phyloP scores from a whole-genome alignment of 2,797 vertebrate species.

The Poecilia wingei region DNA sequence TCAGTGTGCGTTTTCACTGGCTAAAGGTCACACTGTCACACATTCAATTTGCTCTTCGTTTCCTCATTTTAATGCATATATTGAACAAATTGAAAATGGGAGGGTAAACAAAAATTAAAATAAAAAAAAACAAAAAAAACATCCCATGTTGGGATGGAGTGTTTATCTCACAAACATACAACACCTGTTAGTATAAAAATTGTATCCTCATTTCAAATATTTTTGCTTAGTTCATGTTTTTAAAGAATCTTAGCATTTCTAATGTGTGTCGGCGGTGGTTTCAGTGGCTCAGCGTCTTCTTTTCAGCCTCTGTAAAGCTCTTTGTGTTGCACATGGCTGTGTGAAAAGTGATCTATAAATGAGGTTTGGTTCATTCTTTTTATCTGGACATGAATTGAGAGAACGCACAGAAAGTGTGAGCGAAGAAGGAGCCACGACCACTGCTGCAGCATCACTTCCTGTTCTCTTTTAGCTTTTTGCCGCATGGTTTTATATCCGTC shows the following conservation, averaged over 20 bases:
- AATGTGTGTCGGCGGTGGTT: not conserved
- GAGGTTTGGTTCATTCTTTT: not conserved
- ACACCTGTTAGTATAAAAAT: not conserved
- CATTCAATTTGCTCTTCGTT: constrained; percentile 26
- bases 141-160: not conserved
- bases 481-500: not conserved
- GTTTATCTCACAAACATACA: not conserved
- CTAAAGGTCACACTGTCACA: constrained; percentile 29
- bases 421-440: not conserved
- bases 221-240: not conserved
- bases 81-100: too few species aligned
- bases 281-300: not conserved
- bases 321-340: not conserved
- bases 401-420: not conserved
- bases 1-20: constrained; percentile 8
- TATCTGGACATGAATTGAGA: not conserved
- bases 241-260: not conserved
- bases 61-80: constrained; percentile 20
- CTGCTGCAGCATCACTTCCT: not conserved
- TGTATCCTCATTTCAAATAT: not conserved
- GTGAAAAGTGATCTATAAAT: not conserved
- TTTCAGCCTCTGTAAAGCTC: not conserved
- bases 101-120: not conserved
- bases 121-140: not conserved
- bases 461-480: not conserved